Evolutionary conservation across 2,113 vertebrate species (phyloP).

Genomic region (Aplodontia rufa): DNA sequence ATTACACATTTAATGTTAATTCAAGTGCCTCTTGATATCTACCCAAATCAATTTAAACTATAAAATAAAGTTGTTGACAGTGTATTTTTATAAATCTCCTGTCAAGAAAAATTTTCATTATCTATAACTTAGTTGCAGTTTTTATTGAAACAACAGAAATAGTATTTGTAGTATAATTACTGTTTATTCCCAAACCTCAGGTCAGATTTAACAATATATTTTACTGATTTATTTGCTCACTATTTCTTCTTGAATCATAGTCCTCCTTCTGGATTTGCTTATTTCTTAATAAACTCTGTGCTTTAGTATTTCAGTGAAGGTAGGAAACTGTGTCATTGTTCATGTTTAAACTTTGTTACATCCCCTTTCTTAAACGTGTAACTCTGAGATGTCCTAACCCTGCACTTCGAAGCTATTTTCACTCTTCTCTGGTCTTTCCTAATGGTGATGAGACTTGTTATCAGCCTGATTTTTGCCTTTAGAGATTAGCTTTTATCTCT

Average conservation of each 20-base stretch:
- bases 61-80: slow-evolving; percentile 28
- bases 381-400: neutral
- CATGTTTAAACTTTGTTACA: neutral
- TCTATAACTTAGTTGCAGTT: slow-evolving; percentile 15
- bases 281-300: neutral
- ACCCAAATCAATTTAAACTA: slow-evolving; percentile 40
- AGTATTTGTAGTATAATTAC: neutral
- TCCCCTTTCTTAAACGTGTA: neutral
- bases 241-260: neutral
- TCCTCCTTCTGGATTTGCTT: neutral
- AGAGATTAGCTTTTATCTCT: neutral
- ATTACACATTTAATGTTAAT: slow-evolving; percentile 46
- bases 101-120: neutral
- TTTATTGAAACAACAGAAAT: slow-evolving; percentile 34
- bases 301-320: neutral
- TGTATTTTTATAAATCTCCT: slow-evolving; percentile 50
- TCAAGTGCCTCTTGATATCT: slow-evolving; percentile 50
- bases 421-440: neutral
- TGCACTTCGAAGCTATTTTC: neutral
- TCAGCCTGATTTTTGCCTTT: neutral
- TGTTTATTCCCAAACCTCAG: neutral
- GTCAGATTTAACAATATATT: neutral
- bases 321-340: neutral
- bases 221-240: neutral
- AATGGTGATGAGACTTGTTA: neutral